A percentile compares a stretch with the other conserved stretches of the same genome.
phyloP scores from a whole-genome alignment of 2,888 invertebrate genomes.

The Meta bourneti region DNA sequence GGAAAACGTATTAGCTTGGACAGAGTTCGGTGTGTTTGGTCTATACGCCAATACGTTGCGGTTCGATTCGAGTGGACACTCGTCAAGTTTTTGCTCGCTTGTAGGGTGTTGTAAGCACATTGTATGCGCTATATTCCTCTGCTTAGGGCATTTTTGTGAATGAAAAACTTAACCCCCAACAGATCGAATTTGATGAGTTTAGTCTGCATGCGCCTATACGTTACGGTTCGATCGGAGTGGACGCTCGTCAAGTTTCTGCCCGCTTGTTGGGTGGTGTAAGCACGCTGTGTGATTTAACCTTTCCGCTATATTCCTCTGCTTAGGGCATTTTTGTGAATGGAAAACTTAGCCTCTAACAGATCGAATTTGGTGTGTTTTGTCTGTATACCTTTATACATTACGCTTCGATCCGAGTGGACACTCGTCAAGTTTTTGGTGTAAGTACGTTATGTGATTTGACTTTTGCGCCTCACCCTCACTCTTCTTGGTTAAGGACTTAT shows the following conservation, averaged over 20 bases:
- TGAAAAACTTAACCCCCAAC: not conserved
- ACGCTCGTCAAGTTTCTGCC: not conserved
- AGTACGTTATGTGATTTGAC: no score
- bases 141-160: not conserved
- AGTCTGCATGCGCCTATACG: not conserved
- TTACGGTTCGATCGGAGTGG: not conserved
- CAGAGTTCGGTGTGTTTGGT: no score
- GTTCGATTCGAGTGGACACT: not conserved
- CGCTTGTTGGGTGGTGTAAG: no score
- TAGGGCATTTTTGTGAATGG: not conserved
- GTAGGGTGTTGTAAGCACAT: no score
- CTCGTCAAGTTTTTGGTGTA: no score
- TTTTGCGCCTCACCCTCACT: no score
- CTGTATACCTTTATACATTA: not conserved
- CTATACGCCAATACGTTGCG: not conserved
- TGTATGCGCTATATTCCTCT: no score
- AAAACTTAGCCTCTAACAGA: not conserved
- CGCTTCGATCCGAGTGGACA: not conserved
- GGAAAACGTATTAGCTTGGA: not conserved
- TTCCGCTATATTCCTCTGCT: no score
- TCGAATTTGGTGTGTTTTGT: not conserved
- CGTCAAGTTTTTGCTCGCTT: no score
- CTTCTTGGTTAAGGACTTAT: no score
- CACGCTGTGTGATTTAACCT: no score
- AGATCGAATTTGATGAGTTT: not conserved